These are phyloP conservation scores for Neodiprion virginianus DNA, from an alignment of 1,140 invertebrate species.

Conservation along the genomic window DNA sequence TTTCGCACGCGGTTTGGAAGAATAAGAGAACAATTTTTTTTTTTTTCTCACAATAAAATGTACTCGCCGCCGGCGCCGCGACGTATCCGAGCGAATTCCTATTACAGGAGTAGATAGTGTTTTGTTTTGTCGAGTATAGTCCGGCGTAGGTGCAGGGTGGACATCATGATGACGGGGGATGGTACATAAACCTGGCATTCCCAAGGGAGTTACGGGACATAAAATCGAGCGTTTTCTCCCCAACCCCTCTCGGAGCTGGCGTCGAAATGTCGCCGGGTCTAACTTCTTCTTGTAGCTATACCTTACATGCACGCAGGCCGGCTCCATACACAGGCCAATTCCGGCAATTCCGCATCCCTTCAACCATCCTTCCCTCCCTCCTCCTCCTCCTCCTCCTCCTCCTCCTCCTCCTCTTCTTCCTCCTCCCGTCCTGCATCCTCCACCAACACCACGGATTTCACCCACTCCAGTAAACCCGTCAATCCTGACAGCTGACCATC, in stretches of 20 bases:
- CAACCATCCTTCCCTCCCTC: constrained; percentile 24
- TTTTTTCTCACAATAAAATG: too few species aligned
- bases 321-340: constrained; percentile 32
- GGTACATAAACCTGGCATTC: constrained; percentile 54
- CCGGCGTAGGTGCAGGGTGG: constrained; percentile 40
- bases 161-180: constrained; percentile 57
- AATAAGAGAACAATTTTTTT: too few species aligned
- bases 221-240: constrained; percentile 54
- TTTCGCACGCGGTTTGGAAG: too few species aligned
- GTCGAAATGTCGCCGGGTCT: constrained; percentile 21
- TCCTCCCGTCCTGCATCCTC: background rate
- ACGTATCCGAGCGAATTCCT: constrained; percentile 15
- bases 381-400: constrained; percentile 26
- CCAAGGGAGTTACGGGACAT: constrained; percentile 59
- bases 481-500: constrained; percentile 52
- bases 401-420: background rate
- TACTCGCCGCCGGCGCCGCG: too few species aligned
- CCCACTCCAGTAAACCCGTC: constrained; percentile 28
- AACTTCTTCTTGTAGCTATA: background rate
- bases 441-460: too few species aligned
- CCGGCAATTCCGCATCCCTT: constrained; percentile 15
- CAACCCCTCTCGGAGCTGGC: constrained; percentile 33
- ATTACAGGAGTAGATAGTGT: constrained; percentile 38
- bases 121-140: constrained; percentile 51
- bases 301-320: constrained; percentile 13